A percentile compares a stretch with the other conserved stretches of the same genome.
phyloP scores from a whole-genome alignment of 2,797 vertebrate genomes.

The Octomys mimax region DNA sequence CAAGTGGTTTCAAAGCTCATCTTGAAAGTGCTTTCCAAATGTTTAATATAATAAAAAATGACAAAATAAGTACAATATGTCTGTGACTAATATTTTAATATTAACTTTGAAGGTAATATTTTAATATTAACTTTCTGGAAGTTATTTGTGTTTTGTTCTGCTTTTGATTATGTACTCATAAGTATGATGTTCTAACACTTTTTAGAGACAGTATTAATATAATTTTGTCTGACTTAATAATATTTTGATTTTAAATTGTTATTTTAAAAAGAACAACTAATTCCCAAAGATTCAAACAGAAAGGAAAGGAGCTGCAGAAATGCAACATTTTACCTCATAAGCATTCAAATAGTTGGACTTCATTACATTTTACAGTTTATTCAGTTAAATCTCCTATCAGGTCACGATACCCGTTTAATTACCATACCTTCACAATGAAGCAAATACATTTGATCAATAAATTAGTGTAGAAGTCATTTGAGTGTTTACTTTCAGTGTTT shows the following conservation, averaged over 20 bases:
- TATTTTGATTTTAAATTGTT: not conserved
- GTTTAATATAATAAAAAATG: constrained; percentile 40
- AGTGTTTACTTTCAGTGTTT: not conserved
- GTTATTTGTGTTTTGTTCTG: constrained; percentile 24
- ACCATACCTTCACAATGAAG: not conserved
- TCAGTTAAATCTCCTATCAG: not conserved
- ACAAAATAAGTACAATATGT: not conserved
- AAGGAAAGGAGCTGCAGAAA: not conserved
- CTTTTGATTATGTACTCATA: constrained; percentile 13
- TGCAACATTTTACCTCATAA: not conserved
- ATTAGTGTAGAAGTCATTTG: not conserved
- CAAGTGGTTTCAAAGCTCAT: not conserved
- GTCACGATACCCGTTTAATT: not conserved
- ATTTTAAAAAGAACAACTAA: not conserved
- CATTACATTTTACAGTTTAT: not conserved
- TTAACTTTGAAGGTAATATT: not conserved
- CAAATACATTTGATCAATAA: not conserved
- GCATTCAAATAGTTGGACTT: not conserved
- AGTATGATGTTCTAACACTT: not conserved
- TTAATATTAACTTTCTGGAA: not conserved
- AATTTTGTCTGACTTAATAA: not conserved
- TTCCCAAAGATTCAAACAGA: not conserved
- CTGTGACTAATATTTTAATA: not conserved
- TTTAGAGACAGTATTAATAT: not conserved
- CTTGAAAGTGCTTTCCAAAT: not conserved